Percentiles rank a stretch among this genome's conserved stretches.
These are phyloP conservation scores for Vanessa cardui DNA, from an alignment of 2,888 invertebrate species.

Conservation along the genomic window DNA sequence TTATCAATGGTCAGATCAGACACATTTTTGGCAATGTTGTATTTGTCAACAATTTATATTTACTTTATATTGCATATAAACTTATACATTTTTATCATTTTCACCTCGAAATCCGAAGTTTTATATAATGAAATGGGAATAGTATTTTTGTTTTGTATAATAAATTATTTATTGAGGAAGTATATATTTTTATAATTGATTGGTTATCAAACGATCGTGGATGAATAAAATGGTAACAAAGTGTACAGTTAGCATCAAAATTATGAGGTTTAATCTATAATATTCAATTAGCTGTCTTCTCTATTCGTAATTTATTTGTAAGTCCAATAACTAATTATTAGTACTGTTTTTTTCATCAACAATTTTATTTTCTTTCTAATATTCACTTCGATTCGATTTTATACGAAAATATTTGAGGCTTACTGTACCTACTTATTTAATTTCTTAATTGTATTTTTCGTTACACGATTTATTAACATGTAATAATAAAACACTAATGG, in stretches of 20 bases:
- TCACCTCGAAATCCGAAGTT: neutral
- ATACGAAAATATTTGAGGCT: neutral
- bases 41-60: too few relatives aligned
- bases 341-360: too few relatives aligned
- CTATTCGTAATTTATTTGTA: too few relatives aligned
- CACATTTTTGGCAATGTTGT: neutral
- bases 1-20: conserved; percentile 3
- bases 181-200: conserved; percentile 9
- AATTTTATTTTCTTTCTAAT: too few relatives aligned
- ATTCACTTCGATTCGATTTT: too few relatives aligned
- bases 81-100: neutral
- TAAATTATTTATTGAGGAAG: conserved; percentile 2
- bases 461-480: neutral
- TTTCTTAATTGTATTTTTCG: neutral
- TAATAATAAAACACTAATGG: neutral
- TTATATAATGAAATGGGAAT: neutral
- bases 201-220: neutral
- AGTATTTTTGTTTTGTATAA: neutral
- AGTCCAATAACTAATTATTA: too few relatives aligned
- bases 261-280: neutral
- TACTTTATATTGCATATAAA: too few relatives aligned
- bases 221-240: conserved; percentile 6
- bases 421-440: neutral
- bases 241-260: neutral
- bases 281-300: neutral